Evolutionary conservation across 2,797 vertebrate genomes (phyloP).

Genomic region (Cyprinodon diabolis): DNA sequence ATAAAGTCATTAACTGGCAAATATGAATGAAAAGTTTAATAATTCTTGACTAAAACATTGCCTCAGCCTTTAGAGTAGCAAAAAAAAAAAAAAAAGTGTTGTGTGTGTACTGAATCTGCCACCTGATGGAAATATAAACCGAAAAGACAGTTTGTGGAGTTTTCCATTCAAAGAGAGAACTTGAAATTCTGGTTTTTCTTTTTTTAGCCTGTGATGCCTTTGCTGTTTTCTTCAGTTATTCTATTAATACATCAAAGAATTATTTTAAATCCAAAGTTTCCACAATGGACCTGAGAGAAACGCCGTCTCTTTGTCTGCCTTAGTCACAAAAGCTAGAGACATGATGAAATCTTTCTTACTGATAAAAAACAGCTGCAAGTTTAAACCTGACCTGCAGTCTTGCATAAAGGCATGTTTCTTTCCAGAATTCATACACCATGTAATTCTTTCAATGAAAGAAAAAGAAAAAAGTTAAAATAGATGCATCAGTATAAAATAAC

Average conservation of each 20-base stretch:
- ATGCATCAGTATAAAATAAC: background rate
- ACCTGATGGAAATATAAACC: background rate
- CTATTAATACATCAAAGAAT: background rate
- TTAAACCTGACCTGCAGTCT: constrained; percentile 2
- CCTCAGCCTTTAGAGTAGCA: background rate
- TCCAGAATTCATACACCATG: background rate
- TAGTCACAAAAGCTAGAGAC: background rate
- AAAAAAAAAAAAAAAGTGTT: background rate
- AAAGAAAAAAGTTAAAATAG: background rate
- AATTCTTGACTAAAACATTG: background rate
- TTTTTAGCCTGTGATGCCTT: background rate
- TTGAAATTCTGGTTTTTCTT: background rate
- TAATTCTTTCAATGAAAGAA: background rate
- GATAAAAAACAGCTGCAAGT: background rate
- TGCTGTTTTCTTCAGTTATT: too few relatives aligned
- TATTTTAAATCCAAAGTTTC: background rate
- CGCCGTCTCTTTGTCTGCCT: background rate
- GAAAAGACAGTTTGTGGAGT: background rate
- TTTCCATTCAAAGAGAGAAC: background rate
- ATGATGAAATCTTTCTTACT: background rate
- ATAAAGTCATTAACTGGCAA: too few relatives aligned
- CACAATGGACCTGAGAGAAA: too few relatives aligned
- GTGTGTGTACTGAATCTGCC: background rate
- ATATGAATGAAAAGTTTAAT: too few relatives aligned
- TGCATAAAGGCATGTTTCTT: background rate